These are phyloP conservation scores for Ianthella basta DNA, from an alignment of 37 sponge, comb jelly and placozoan genomes.

Conservation along the genomic window DNA sequence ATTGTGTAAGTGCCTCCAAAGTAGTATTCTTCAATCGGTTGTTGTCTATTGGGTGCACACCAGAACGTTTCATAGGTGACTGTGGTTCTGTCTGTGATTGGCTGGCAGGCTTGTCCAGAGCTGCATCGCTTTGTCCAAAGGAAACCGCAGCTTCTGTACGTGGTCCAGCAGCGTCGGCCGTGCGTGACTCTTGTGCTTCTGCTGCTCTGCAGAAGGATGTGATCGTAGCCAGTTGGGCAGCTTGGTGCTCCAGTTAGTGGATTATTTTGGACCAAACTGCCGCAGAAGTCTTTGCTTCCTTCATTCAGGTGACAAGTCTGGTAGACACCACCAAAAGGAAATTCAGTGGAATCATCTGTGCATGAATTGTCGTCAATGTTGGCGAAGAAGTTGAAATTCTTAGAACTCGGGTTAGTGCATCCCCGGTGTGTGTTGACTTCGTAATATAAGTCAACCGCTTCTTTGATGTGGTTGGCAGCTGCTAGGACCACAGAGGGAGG, in stretches of 20 bases:
- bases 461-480: conserved; percentile 45
- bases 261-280: conserved; percentile 35
- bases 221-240: conserved; percentile 46
- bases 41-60: conserved; percentile 30
- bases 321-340: conserved; percentile 76
- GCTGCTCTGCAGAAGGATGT: conserved; percentile 25
- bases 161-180: not conserved
- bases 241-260: conserved; percentile 39
- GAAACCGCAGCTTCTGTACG: not conserved
- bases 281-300: not conserved
- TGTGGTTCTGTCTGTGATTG: not conserved
- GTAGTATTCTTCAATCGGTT: not conserved
- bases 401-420: conserved; percentile 57
- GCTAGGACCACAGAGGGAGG: conserved; percentile 53
- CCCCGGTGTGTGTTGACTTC: conserved; percentile 67
- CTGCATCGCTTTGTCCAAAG: not conserved
- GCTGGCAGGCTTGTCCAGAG: not conserved
- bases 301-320: conserved; percentile 60
- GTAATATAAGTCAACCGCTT: conserved; percentile 66
- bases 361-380: conserved; percentile 65
- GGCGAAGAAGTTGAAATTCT: conserved; percentile 71
- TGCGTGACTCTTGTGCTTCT: not conserved
- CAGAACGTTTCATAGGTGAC: conserved; percentile 34
- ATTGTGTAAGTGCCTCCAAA: conserved; percentile 57
- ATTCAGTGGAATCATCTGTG: conserved; percentile 38